Percentiles rank a stretch among this genome's conserved stretches.
Evolutionary conservation across 2,797 vertebrate genomes (phyloP).

Genomic region (Nyctibius grandis): DNA sequence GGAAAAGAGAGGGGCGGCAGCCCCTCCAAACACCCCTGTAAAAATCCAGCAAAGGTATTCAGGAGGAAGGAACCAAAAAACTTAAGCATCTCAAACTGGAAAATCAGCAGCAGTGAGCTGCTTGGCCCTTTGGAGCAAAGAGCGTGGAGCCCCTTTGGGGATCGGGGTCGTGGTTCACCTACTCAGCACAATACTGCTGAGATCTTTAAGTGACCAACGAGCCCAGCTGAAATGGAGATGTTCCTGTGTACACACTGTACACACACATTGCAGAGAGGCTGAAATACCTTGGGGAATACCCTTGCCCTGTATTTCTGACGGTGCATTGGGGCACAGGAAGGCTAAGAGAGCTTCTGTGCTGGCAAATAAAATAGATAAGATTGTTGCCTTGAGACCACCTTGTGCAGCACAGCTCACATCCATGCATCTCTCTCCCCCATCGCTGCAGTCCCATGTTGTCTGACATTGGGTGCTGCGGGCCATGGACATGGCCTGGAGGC

Average conservation of each 20-base stretch:
- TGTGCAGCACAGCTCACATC: not conserved
- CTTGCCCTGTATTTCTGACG: not conserved
- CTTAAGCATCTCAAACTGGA: not conserved
- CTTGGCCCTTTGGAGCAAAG: not conserved
- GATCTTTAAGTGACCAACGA: not conserved
- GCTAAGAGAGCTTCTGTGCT: not conserved
- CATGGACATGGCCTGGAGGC: not conserved
- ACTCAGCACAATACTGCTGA: not conserved
- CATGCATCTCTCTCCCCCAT: fast-evolving
- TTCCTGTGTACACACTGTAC: not conserved
- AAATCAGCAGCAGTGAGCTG: not conserved
- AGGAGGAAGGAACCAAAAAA: not conserved
- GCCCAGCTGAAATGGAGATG: not conserved
- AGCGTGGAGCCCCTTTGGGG: not conserved
- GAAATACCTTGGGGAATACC: not conserved
- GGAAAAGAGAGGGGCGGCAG: not conserved
- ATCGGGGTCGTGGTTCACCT: fast-evolving
- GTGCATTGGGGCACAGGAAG: not conserved
- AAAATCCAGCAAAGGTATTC: not conserved
- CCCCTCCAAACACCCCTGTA: not conserved
- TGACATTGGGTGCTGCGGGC: not conserved
- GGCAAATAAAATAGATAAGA: not conserved
- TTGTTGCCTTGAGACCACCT: not conserved
- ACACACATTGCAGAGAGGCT: not conserved
- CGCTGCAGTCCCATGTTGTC: not conserved